A percentile compares a stretch with the other conserved stretches of the same genome.
Evolutionary conservation across 2,797 vertebrate genomes (phyloP).

Genomic region (Myripristis murdjan): DNA sequence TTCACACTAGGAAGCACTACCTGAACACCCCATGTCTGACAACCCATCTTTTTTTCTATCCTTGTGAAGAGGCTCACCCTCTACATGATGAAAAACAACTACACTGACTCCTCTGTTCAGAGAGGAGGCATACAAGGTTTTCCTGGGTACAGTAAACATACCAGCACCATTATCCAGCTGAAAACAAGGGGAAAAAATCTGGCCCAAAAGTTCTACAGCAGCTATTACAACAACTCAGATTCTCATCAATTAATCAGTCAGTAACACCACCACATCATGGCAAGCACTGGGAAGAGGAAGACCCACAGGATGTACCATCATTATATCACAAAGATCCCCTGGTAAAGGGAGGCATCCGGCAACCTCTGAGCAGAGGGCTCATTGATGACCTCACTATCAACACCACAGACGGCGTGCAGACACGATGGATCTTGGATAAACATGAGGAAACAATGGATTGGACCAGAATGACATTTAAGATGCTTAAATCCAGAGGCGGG

Average conservation of each 20-base stretch:
- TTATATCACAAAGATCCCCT: not conserved
- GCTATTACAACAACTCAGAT: not conserved
- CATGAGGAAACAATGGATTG: not conserved
- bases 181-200: not conserved
- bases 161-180: not conserved
- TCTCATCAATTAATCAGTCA: too few species aligned
- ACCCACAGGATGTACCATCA: not conserved
- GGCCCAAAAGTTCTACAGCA: not conserved
- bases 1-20: too few species aligned
- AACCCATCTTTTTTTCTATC: not conserved
- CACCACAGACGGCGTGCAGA: not conserved
- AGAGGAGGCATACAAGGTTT: not conserved
- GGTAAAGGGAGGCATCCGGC: not conserved
- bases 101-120: not conserved
- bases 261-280: not conserved
- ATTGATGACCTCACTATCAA: not conserved
- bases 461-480: not conserved
- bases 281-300: not conserved
- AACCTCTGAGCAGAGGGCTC: not conserved
- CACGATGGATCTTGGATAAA: not conserved
- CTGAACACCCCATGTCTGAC: too few species aligned
- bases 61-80: not conserved
- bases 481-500: not conserved
- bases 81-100: not conserved
- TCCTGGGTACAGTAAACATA: not conserved